A percentile compares a stretch with the other conserved stretches of the same genome.
Evolutionary conservation across 2,888 invertebrate genomes (phyloP).

Genomic region (Drosophila atripex): DNA sequence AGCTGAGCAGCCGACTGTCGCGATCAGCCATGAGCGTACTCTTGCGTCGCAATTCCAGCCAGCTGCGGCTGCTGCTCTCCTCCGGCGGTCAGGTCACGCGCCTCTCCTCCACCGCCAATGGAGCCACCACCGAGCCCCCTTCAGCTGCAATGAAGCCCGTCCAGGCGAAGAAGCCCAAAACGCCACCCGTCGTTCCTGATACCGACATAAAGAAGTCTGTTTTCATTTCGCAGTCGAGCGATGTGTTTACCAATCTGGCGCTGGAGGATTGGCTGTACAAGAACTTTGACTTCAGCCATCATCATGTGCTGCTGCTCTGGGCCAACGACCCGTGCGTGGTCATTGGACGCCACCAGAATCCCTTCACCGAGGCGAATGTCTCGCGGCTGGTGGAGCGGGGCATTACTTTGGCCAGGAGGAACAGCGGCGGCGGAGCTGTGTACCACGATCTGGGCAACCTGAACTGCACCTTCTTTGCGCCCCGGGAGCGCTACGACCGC

Average conservation of each 20-base stretch:
- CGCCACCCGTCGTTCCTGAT: slow-evolving; percentile 71
- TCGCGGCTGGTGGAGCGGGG: slow-evolving; percentile 87
- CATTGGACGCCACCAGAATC: slow-evolving; percentile 98
- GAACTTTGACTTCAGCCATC: slow-evolving; percentile 92
- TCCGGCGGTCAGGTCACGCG: slow-evolving; percentile 60
- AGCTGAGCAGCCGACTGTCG: slow-evolving; percentile 2
- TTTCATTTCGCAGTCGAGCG: slow-evolving; percentile 95
- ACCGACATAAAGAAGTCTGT: slow-evolving; percentile 91
- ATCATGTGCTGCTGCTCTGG: slow-evolving; percentile 95
- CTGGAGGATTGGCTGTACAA: slow-evolving; percentile 98
- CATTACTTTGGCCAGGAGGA: slow-evolving; percentile 92
- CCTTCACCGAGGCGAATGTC: slow-evolving; percentile 96
- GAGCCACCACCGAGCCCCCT: slow-evolving; percentile 42
- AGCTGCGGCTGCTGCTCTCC: slow-evolving; percentile 64
- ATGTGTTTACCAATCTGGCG: slow-evolving; percentile 96
- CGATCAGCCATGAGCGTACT: slow-evolving; percentile 52
- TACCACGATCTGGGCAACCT: slow-evolving; percentile 98
- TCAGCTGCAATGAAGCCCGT: slow-evolving; percentile 2
- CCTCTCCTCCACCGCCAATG: slow-evolving; percentile 45
- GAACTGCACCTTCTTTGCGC: slow-evolving; percentile 96
- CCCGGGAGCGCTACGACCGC: slow-evolving; percentile 92
- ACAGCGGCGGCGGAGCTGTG: slow-evolving; percentile 98
- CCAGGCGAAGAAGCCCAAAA: slow-evolving; percentile 62
- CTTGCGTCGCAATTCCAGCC: slow-evolving; percentile 70
- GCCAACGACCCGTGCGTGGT: slow-evolving; percentile 97